phyloP scores from a whole-genome alignment of 2,797 vertebrate species.

The Mormyrops attenuatus region DNA sequence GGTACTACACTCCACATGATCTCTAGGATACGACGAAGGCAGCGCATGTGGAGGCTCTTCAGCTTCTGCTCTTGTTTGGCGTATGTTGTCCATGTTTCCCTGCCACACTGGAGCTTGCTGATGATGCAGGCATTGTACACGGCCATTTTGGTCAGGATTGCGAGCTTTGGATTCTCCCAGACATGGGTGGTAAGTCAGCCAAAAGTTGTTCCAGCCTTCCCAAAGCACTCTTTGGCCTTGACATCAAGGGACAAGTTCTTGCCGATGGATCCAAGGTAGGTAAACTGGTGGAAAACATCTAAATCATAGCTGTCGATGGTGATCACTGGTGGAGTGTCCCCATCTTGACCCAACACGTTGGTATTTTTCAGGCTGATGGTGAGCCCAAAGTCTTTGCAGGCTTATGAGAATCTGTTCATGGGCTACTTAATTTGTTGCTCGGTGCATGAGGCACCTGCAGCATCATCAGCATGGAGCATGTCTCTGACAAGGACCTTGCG shows the following conservation, averaged over 20 bases:
- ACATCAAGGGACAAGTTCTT: neutral
- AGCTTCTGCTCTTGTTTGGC: neutral
- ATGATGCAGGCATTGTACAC: neutral
- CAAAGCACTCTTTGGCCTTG: neutral
- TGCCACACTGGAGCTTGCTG: neutral
- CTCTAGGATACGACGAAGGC: neutral
- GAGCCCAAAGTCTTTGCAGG: neutral
- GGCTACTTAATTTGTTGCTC: neutral
- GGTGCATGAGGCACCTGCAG: neutral
- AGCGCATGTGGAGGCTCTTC: neutral
- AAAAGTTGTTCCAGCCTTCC: neutral
- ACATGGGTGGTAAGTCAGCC: neutral
- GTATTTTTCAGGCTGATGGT: neutral
- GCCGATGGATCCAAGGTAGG: neutral
- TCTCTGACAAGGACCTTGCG: neutral
- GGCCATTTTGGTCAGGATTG: neutral
- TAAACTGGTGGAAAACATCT: neutral
- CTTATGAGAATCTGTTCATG: neutral
- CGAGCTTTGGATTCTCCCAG: neutral
- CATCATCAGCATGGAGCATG: neutral
- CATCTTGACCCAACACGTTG: neutral
- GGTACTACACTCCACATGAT: neutral
- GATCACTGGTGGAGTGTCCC: neutral
- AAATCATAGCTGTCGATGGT: neutral
- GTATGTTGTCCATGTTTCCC: neutral